Evolutionary conservation across 2,113 vertebrate species (phyloP).

Genomic region (Melierax canorus): DNA sequence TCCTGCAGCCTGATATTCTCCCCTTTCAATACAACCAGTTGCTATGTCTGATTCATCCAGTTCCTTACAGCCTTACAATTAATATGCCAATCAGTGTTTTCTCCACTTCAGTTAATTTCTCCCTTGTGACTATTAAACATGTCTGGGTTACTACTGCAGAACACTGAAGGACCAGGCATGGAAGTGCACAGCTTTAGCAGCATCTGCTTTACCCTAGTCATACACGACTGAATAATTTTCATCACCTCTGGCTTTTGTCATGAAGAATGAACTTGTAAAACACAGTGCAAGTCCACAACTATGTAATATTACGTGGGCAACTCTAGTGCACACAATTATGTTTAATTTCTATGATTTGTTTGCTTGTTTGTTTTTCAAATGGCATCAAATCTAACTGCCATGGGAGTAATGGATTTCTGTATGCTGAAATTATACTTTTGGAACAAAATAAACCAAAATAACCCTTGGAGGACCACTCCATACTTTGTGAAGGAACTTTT

Average conservation of each 20-base stretch:
- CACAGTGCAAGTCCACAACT: not conserved
- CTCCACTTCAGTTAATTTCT: not conserved
- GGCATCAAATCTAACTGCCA: not conserved
- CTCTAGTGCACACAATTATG: not conserved
- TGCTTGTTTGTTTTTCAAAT: not conserved
- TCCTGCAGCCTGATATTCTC: not conserved
- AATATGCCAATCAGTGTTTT: not conserved
- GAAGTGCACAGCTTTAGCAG: not conserved
- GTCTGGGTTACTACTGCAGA: not conserved
- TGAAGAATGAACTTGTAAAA: not conserved
- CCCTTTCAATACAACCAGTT: not conserved
- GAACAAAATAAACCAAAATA: not conserved
- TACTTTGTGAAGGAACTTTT: not conserved
- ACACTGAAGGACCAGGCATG: not conserved
- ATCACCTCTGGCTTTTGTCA: not conserved
- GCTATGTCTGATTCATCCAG: not conserved
- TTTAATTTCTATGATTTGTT: not conserved
- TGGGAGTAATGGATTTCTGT: not conserved
- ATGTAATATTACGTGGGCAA: not conserved
- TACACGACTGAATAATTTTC: not conserved
- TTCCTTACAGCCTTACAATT: not conserved
- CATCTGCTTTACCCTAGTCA: not conserved
- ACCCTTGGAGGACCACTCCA: not conserved
- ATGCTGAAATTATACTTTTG: not conserved
- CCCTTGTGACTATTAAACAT: not conserved